Evolutionary conservation across 2,888 invertebrate genomes (phyloP).

Genomic region (Stenodera caucasica): DNA sequence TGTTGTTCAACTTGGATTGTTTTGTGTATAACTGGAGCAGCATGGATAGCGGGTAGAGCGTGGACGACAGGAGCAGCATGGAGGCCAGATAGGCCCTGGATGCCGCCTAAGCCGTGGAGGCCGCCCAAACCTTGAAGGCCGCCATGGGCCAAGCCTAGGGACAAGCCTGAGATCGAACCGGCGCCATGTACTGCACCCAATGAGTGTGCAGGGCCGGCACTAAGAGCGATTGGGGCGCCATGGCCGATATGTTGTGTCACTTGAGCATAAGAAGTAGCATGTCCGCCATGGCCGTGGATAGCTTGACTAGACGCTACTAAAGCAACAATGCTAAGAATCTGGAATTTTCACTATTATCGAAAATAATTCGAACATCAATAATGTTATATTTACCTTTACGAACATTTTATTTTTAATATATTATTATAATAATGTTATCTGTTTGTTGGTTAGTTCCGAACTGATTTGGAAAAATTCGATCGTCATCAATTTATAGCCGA

Average conservation of each 20-base stretch:
- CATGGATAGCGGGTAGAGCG: slow-evolving; percentile 24
- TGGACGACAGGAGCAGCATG: slow-evolving; percentile 18
- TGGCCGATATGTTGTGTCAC: slow-evolving; percentile 33
- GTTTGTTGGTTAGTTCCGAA: slow-evolving; percentile 5
- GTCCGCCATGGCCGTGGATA: slow-evolving; percentile 28
- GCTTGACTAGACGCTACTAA: slow-evolving; percentile 28
- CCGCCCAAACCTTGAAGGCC: too few species aligned
- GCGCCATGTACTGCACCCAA: slow-evolving; percentile 9
- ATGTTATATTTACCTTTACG: slow-evolving; percentile 15
- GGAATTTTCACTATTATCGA: background rate
- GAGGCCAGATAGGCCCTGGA: too few species aligned
- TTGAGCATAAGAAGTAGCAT: slow-evolving; percentile 35
- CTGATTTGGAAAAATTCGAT: slow-evolving; percentile 13
- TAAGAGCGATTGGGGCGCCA: background rate
- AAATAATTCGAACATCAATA: background rate
- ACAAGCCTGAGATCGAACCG: slow-evolving; percentile 15
- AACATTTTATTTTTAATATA: slow-evolving; percentile 16
- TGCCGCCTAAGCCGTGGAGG: too few species aligned
- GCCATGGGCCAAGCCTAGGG: background rate
- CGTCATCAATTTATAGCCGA: slow-evolving; percentile 18
- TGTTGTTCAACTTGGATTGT: slow-evolving; percentile 17
- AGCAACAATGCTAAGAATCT: slow-evolving; percentile 20
- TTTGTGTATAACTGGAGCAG: slow-evolving; percentile 15
- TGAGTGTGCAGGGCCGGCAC: background rate
- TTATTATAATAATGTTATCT: too few species aligned